Evolutionary conservation across 1,140 invertebrate species (phyloP), one percentile per base, ranked within the genome.

Genomic region (Sipha flava): DNA sequence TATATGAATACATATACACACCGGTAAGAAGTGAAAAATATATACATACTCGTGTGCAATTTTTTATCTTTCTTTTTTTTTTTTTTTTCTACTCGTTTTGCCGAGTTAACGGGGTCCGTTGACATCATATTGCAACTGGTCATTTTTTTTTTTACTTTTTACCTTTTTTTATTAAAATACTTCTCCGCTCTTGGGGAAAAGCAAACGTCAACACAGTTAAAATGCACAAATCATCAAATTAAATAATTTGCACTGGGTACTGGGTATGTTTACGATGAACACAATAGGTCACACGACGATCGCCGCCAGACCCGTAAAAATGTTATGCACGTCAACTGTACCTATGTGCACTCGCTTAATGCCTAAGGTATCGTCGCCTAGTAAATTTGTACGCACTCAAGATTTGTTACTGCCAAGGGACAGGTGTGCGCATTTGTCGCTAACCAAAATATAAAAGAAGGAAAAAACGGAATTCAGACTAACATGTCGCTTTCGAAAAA

Each of bases 361-460:
- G n/a, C n/a, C n/a, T n/a, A n/a, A n/a, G n/a, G n/a, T n/a, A n/a
- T n/a, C n/a, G n/a, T n/a, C n/a, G n/a, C n/a, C n/a, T n/a, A n/a
- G n/a, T n/a, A n/a, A 34, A 37, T 75, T 34, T 34, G 18, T 40
- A 40, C 37, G n/a, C n/a, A 18, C 52, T 47, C 21, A 23, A 37
- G 73, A 77, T 57, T 75, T 77, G 66, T 70, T 70, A 70, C 18
- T 57, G 52, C 23, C 52, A n/a, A 40, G 73, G 73, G 73, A 77
- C 73, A 77, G 73, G 73, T 77, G 73, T 77, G 37, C 52, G 37
- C 73, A 59, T 21, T 21, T 40, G 16, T 54, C 54, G 31, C 59
- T 23, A 59, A 54, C 29, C 16, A 75, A 75, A 29, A 70, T 40
- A 68, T 40, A 29, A 52, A 12, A 10, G 47, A 75, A 26, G 26